These are phyloP conservation scores for Mimas tiliae DNA, from an alignment of 2,888 invertebrate species.

Conservation along the genomic window DNA sequence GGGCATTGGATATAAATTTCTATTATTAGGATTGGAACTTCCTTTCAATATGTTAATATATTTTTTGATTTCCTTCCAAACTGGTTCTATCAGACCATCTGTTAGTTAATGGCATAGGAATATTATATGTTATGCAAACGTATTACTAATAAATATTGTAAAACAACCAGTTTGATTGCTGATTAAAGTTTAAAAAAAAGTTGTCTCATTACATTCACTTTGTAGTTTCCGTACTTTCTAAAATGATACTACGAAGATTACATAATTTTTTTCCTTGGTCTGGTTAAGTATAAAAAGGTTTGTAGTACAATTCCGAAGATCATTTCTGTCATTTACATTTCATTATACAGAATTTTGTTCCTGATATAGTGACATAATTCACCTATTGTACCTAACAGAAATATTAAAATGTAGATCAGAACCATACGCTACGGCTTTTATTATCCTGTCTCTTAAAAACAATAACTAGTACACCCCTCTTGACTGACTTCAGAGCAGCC, in stretches of 20 bases:
- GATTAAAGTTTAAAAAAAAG: constrained; percentile 13
- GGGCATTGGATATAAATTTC: background rate
- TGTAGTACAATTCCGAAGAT: too few relatives aligned
- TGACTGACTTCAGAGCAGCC: too few relatives aligned
- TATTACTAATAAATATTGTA: background rate
- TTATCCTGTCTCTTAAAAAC: too few relatives aligned
- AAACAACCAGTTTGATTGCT: constrained; percentile 1
- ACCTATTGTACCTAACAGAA: too few relatives aligned
- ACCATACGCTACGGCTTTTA: too few relatives aligned
- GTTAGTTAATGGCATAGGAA: background rate
- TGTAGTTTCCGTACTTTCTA: constrained; percentile 21
- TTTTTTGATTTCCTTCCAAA: background rate
- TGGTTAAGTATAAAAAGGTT: background rate
- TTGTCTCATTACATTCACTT: background rate
- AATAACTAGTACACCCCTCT: too few relatives aligned
- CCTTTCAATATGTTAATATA: background rate
- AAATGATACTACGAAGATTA: background rate
- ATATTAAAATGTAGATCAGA: too few relatives aligned
- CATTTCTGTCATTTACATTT: too few relatives aligned
- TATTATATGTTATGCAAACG: constrained; percentile 7
- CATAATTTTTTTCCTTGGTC: background rate
- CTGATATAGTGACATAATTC: too few relatives aligned
- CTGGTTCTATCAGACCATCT: background rate
- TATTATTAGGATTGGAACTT: background rate
- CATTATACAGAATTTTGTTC: too few relatives aligned